phyloP scores from a whole-genome alignment of 2,797 vertebrate genomes.

The Lepilemur ruficaudatus region DNA sequence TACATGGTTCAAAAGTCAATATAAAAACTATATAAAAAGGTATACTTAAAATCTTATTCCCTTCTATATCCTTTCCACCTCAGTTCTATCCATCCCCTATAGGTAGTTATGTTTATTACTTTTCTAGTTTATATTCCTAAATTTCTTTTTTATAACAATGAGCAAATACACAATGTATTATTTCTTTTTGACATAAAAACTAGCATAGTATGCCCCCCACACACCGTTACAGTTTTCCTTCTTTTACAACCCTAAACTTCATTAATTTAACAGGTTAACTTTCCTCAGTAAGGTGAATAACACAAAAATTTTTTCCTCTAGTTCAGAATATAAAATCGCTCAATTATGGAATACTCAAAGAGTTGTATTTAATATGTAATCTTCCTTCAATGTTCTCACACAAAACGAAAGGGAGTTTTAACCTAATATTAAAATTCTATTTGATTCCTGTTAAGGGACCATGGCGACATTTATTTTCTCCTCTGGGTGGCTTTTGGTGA shows the following conservation, averaged over 20 bases:
- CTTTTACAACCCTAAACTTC: neutral
- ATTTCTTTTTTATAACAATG: neutral
- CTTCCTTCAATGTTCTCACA: neutral
- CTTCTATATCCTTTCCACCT: neutral
- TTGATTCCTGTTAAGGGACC: neutral
- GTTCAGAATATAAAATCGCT: neutral
- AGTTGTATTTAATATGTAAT: slow-evolving; percentile 27
- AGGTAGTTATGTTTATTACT: neutral
- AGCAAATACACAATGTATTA: neutral
- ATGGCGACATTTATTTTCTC: neutral
- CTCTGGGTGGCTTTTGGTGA: neutral
- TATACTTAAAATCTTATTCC: neutral
- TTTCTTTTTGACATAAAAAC: neutral
- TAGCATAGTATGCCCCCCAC: neutral
- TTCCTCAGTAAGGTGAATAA: neutral
- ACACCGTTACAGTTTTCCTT: neutral
- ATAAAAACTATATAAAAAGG: neutral
- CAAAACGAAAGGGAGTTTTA: slow-evolving; percentile 31
- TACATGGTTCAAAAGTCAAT: neutral
- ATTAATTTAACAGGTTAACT: slow-evolving; percentile 7
- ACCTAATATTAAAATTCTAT: slow-evolving; percentile 33
- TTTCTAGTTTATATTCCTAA: slow-evolving; percentile 24
- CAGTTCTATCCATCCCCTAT: neutral
- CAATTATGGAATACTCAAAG: neutral
- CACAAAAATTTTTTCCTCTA: neutral